Base-by-base conservation (phyloP, 2,797 vertebrate genomes). In the Sylvilagus floridanus region DNA sequence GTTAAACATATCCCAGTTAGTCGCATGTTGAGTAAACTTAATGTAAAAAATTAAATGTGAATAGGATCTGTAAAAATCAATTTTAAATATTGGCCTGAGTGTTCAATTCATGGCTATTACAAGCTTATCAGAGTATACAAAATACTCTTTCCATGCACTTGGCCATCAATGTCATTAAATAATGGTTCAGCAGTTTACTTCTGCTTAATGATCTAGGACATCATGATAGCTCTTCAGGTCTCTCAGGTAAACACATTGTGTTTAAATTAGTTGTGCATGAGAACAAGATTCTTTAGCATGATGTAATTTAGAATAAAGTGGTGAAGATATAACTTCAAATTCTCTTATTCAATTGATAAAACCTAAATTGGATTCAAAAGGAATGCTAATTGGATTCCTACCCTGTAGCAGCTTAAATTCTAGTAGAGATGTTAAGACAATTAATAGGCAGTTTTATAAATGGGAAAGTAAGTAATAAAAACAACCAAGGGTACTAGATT, bases 221-320 rank as follows among this genome's bases (percentile, higher is more conserved):
- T 85, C 28, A 14, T n/a, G n/a, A 60, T 88, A 79, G 66, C 42
- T 72, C 60, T 82, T 90, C 22, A 47, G 50, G 7, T 90, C 75
- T 97, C 82, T 85, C 94, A 96, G 75, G 82, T 88, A 94, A 97
- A 96, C 63, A 90, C 32, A 88, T 13, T 84, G 81, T 96, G 73
- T 88, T 83, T 96, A 95, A 94, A 93, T 82, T 89, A 91, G 47
- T 76, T 60, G 83, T 95, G 66, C 84, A 37, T 92, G 71, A 81
- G 30, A 83, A 91, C 85, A 72, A 54, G 35, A 62, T 72, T 84
- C 13, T 76, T 92, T 82, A 42, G 13, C 5, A 62, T 93, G 62
- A 88, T 28, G 76, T 91, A 73, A 77, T 96, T 95, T 93, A 93
- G 69, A 8, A 3, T 54, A 87, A 86, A 35, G 14, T 35, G 35